A percentile compares a stretch with the other conserved stretches of the same genome.
Evolutionary conservation across 2,797 vertebrate species (phyloP).

Genomic region (Momotus momota): DNA sequence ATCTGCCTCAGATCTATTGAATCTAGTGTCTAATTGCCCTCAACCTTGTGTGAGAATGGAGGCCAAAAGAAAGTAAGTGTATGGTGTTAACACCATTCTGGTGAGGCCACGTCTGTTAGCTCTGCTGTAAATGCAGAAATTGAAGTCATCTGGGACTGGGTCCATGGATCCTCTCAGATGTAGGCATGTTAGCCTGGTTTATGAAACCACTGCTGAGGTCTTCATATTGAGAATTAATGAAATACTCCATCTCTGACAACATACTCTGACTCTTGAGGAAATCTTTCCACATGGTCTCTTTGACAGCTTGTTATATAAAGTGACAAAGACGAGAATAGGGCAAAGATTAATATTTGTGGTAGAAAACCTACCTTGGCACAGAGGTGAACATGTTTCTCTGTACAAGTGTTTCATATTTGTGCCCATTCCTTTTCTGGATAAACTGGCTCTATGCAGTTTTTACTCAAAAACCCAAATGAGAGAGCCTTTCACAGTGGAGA

Average conservation of each 20-base stretch:
- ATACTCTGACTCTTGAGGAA: neutral
- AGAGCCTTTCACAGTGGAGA: neutral
- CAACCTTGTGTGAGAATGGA: neutral
- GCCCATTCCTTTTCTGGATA: neutral
- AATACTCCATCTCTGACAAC: neutral
- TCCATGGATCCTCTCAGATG: neutral
- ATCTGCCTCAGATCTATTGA: neutral
- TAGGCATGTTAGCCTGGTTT: neutral
- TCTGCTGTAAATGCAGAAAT: neutral
- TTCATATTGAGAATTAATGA: neutral
- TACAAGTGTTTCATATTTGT: neutral
- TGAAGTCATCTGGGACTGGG: neutral
- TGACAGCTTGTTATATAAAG: neutral
- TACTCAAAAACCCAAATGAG: neutral
- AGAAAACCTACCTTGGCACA: neutral
- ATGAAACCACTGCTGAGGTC: neutral
- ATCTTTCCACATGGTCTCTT: neutral
- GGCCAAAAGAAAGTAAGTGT: neutral
- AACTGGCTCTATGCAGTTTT: neutral
- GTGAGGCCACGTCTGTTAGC: neutral
- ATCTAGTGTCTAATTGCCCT: neutral
- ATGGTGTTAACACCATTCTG: neutral
- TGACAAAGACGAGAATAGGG: neutral
- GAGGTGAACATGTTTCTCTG: neutral
- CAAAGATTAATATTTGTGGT: neutral